Evolutionary conservation across 1,140 invertebrate species (phyloP), one percentile per base, ranked within the genome.

Genomic region (Drosophila rufa): DNA sequence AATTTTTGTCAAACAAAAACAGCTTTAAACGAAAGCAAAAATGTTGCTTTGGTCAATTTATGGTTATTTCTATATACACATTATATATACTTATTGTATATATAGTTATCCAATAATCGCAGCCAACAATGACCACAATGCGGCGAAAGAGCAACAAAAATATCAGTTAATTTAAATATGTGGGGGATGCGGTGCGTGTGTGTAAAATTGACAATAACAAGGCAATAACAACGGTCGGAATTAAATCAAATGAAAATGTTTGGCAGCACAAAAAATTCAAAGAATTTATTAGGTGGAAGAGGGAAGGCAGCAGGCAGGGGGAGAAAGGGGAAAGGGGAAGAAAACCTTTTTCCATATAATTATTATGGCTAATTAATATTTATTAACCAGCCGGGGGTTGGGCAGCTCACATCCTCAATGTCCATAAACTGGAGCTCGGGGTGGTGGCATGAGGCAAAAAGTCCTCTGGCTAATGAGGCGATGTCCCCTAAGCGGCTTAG

Each of bases 311-410:
- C 30, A 7, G 30, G 2, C 30, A 22, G 19, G 19, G 2, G 33
- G 8, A 33, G 57, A 61, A 42, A 19, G 56, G 0, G 4, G 15
- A 11, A 12, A 7, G 9, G 19, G 4, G 30, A 30, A 17, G 36
- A 67, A 59, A 61, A 68, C 51, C 64, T 82, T 85, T 75, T 75
- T 70, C 69, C 75, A 66, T 80, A 86, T 71, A 75, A 86, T 86
- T 79, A 86, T 86, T 68, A 87, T 80, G 57, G 71, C 83, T 87
- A 82, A 86, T 86, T 86, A 86, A 86, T 86, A 86, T 87, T 86
- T 80, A 86, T 86, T 82, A 77, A 74, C 66, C 55, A 57, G 46
- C 22, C 51, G 27, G 6, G 27, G 6, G 27, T 3, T 30, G 27
- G 27, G n/a, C 14, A 8, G 40, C 57, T 66, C 30, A 40, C 65